A percentile compares a stretch with the other conserved stretches of the same genome.
phyloP scores from a whole-genome alignment of 1,140 invertebrate genomes.

The Saxidomus purpurata region DNA sequence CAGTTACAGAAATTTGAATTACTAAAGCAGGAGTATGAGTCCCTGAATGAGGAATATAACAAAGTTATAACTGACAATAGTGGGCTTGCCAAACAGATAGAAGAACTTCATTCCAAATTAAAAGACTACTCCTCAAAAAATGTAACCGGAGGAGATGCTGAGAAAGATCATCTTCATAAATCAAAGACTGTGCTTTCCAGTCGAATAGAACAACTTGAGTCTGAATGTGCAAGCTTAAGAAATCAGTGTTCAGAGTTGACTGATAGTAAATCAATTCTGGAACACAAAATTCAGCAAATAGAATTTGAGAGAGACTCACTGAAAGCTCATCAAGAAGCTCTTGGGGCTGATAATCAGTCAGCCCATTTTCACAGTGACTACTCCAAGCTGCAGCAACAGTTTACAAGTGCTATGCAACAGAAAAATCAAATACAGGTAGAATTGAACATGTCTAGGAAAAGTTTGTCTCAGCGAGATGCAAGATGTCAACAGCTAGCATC shows the following conservation, averaged over 20 bases:
- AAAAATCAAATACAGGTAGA: conserved; percentile 88
- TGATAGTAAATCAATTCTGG: conserved; percentile 72
- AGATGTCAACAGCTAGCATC: conserved; percentile 95
- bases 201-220: conserved; percentile 80
- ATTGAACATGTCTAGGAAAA: conserved; percentile 93
- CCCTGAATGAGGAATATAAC: conserved; percentile 79
- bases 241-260: conserved; percentile 75
- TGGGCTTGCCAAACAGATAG: conserved; percentile 81
- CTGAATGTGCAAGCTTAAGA: conserved; percentile 68
- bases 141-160: conserved; percentile 56
- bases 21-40: conserved; percentile 76
- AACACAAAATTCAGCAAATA: conserved; percentile 74
- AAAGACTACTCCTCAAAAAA: conserved; percentile 68
- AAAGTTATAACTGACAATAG: conserved; percentile 82
- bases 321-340: conserved; percentile 76
- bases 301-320: conserved; percentile 79
- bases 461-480: conserved; percentile 95
- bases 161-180: conserved; percentile 76
- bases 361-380: conserved; percentile 78
- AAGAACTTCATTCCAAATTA: conserved; percentile 80
- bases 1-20: conserved; percentile 60
- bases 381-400: conserved; percentile 79
- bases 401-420: conserved; percentile 77
- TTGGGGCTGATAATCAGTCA: conserved; percentile 65
- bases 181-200: conserved; percentile 76